Evolutionary conservation across 2,797 vertebrate species (phyloP).

Genomic region (Oreonectes daqikongensis): DNA sequence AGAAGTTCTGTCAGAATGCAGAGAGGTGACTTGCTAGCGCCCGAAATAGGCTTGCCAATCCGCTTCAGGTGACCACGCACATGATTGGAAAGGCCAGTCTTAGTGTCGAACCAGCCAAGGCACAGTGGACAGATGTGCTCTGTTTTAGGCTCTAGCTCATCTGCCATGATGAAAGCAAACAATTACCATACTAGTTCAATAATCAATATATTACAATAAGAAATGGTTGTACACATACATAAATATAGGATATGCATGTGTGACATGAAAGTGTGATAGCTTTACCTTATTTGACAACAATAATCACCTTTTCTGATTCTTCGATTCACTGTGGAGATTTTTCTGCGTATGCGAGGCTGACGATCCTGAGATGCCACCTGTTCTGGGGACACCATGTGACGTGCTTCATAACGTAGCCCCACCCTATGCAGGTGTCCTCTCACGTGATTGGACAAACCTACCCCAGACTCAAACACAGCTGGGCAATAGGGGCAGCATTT

Average conservation of each 20-base stretch:
- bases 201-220: conserved; percentile 21
- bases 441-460: conserved; percentile 92
- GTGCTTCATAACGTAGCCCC: conserved; percentile 89
- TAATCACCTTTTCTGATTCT: conserved; percentile 86
- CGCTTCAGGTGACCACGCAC: conserved; percentile 92
- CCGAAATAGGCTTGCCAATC: conserved; percentile 85
- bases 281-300: conserved; percentile 16
- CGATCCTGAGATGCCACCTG: conserved; percentile 89
- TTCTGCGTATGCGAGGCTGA: conserved; percentile 87
- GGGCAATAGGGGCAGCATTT: conserved; percentile 90
- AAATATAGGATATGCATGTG: conserved; percentile 39
- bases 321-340: conserved; percentile 75
- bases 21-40: conserved; percentile 88
- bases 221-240: conserved; percentile 33
- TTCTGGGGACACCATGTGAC: conserved; percentile 90
- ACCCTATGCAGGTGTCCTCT: conserved; percentile 92
- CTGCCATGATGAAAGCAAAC: conserved; percentile 66
- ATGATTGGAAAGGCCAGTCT: conserved; percentile 94
- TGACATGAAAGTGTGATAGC: conserved; percentile 20
- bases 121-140: conserved; percentile 90
- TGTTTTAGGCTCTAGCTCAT: conserved; percentile 85
- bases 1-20: conserved; percentile 89
- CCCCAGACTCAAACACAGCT: conserved; percentile 90
- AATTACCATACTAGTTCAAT: conserved; percentile 20
- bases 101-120: conserved; percentile 91